These are phyloP conservation scores for Gnatocerus cornutus DNA, from an alignment of 2,888 invertebrate species.

Conservation along the genomic window DNA sequence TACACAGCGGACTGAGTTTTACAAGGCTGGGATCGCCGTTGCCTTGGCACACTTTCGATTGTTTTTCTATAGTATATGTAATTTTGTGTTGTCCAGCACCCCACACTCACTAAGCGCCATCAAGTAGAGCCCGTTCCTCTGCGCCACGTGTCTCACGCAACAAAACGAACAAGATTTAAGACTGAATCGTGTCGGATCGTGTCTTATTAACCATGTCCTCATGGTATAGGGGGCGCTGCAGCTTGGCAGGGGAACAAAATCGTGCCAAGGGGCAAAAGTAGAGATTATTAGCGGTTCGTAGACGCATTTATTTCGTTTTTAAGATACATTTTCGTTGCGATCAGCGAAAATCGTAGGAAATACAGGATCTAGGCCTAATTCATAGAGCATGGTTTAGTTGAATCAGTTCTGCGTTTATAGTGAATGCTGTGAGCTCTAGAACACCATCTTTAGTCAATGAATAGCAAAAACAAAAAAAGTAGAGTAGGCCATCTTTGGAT, in stretches of 20 bases:
- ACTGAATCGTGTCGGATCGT: slow-evolving; percentile 41
- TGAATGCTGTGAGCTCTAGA: slow-evolving; percentile 66
- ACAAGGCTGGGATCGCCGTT: slow-evolving; percentile 61
- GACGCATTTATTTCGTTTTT: slow-evolving; percentile 48
- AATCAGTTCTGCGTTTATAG: slow-evolving; percentile 56
- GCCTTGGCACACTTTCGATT: slow-evolving; percentile 59
- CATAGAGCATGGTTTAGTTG: slow-evolving; percentile 44
- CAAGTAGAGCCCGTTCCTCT: slow-evolving; percentile 16
- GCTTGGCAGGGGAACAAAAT: slow-evolving; percentile 20
- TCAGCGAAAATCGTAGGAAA: slow-evolving; percentile 25
- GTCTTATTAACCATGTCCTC: slow-evolving; percentile 31
- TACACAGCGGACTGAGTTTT: slow-evolving; percentile 64
- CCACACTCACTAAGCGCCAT: slow-evolving; percentile 1
- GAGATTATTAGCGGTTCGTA: slow-evolving; percentile 34
- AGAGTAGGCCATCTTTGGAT: slow-evolving; percentile 64
- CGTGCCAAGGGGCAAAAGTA: slow-evolving; percentile 39
- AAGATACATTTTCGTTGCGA: slow-evolving; percentile 5
- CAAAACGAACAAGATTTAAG: slow-evolving; percentile 33
- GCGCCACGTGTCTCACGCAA: slow-evolving; percentile 23
- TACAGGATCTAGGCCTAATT: slow-evolving; percentile 57
- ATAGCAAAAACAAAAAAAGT: slow-evolving; percentile 50
- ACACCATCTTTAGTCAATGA: slow-evolving; percentile 62
- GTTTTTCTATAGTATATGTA: slow-evolving; percentile 32
- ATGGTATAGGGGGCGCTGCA: slow-evolving; percentile 35
- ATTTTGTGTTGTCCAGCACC: slow-evolving; percentile 6